phyloP scores from a whole-genome alignment of 2,797 vertebrate species.

The Apodemus agrarius region DNA sequence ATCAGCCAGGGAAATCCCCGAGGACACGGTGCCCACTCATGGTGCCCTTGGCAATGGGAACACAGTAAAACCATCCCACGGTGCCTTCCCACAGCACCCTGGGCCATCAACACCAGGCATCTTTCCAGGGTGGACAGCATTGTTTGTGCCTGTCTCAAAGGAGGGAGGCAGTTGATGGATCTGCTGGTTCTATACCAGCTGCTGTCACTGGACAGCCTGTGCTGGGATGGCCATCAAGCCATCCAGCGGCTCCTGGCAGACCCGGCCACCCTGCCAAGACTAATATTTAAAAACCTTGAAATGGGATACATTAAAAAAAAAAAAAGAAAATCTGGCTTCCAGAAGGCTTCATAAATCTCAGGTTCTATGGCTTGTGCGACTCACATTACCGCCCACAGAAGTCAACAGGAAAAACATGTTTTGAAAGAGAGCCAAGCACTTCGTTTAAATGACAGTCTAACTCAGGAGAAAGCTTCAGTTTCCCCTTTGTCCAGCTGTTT shows the following conservation, averaged over 20 bases:
- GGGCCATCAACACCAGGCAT: rapidly evolving
- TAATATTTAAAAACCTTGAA: slow-evolving; percentile 21
- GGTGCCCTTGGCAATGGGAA: neutral
- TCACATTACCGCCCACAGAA: neutral
- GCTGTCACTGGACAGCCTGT: rapidly evolving
- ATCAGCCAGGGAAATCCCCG: neutral
- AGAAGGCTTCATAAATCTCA: neutral
- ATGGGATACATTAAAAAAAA: neutral
- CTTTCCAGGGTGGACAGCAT: neutral
- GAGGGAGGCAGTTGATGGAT: neutral
- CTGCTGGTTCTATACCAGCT: neutral
- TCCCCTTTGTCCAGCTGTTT: neutral
- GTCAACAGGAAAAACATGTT: slow-evolving; percentile 22
- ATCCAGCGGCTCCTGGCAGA: neutral
- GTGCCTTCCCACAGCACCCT: too few species aligned
- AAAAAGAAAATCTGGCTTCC: neutral
- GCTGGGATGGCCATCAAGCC: neutral
- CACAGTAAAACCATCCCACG: neutral
- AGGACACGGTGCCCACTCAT: neutral
- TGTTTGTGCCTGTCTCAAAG: rapidly evolving
- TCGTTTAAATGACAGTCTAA: slow-evolving; percentile 40
- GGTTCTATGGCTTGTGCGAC: neutral
- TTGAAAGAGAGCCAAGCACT: neutral
- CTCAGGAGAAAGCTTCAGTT: neutral
- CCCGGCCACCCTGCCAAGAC: slow-evolving; percentile 1